phyloP scores from a whole-genome alignment of 2,797 vertebrate genomes.

The Sebastolobus alascanus region DNA sequence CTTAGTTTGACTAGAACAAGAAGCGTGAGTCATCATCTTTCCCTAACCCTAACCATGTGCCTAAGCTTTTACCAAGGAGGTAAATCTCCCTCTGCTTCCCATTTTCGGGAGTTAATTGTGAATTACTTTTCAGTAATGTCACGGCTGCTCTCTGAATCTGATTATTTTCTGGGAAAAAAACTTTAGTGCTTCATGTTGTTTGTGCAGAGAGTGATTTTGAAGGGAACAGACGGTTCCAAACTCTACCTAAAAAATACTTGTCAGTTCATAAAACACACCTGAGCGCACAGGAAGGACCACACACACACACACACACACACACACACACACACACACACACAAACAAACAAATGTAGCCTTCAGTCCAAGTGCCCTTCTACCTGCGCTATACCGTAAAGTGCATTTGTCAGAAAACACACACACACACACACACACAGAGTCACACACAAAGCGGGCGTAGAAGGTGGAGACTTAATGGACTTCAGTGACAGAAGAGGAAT shows the following conservation, averaged over 20 bases:
- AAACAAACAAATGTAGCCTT: slow-evolving; percentile 60
- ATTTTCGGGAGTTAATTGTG: neutral
- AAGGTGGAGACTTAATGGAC: slow-evolving; percentile 51
- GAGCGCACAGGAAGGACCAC: slow-evolving; percentile 29
- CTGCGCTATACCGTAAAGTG: slow-evolving; percentile 27
- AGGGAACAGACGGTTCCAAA: slow-evolving; percentile 29
- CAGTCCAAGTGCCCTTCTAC: slow-evolving; percentile 36
- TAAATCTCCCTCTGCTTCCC: neutral
- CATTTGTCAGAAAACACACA: slow-evolving; percentile 42
- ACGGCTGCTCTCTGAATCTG: neutral
- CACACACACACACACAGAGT: neutral
- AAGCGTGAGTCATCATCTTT: neutral
- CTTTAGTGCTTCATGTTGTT: neutral
- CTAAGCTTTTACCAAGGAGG: neutral
- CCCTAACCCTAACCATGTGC: no score
- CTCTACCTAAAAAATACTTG: slow-evolving; percentile 19
- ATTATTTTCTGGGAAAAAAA: neutral
- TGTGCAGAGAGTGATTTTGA: slow-evolving; percentile 28
- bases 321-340: slow-evolving; percentile 9
- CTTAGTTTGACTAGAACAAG: neutral
- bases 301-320: slow-evolving; percentile 29
- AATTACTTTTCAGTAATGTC: neutral
- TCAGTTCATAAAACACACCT: slow-evolving; percentile 48
- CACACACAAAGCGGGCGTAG: neutral
- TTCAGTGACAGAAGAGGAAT: slow-evolving; percentile 42